Evolutionary conservation across 2,888 invertebrate species (phyloP), one percentile per base, ranked within the genome.

Genomic region (Metalampra italica): DNA sequence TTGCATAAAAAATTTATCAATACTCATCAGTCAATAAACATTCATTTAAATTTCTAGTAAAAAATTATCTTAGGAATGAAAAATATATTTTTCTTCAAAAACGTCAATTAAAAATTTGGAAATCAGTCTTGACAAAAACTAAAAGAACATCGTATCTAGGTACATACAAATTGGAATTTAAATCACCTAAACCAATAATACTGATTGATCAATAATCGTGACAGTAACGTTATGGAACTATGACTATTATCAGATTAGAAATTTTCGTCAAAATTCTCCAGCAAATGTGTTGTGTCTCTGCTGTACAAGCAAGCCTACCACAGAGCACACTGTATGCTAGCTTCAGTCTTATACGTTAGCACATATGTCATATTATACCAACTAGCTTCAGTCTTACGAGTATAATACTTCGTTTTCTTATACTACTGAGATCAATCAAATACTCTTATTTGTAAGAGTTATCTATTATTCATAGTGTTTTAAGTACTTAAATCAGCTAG

Each of bases 1-100:
- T 66, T 61, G 67, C 74, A 68, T 79, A 81, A 77, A 84, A 75
- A 68, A 75, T 78, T 76, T 74, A 74, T 71, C 71, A 80, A 81
- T 71, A 81, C 67, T 74, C 63, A 74, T 71, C 78, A 79, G 70
- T 71, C 71, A 77, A 80, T 75, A 80, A 72, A 77, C 70, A 75
- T 70, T 60, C 64, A 64, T 69, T 72, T 67, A 75, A 72, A 76
- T 60, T 71, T 65, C 49, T 53, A 54, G 54, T 63, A 75, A 78
- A 75, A 79, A 70, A 74, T 56, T 46, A 46, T 43, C 52, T 49
- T 60, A 67, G 62, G 61, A 63, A 66, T 66, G 62, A 66, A 67
- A 69, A 70, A 71, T 66, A 68, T 67, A 63, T 64, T 30, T 53
- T 68, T 56, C 52, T 22, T 55, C 62, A 66, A 68, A 66, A 66